Conservation (phyloP, 2,888 invertebrate genomes). For the Brachypterus glaber region DNA sequence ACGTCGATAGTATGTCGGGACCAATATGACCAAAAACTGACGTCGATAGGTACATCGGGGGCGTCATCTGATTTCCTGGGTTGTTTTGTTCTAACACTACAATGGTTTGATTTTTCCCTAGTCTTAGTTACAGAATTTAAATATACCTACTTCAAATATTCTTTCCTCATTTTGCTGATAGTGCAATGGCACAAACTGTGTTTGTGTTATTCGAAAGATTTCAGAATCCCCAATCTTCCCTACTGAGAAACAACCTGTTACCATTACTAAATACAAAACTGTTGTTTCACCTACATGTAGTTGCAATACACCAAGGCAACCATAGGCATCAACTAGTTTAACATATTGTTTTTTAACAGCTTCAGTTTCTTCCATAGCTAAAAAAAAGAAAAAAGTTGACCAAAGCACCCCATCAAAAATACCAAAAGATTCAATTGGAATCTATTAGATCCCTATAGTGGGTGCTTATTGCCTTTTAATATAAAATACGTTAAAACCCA, state of each 20-base stretch:
- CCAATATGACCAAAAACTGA: no score
- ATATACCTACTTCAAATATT: slow-evolving; percentile 44
- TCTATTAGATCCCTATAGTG: no score
- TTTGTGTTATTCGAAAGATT: slow-evolving; percentile 89
- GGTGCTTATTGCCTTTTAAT: no score
- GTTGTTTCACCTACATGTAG: slow-evolving; percentile 76
- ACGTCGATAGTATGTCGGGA: no score
- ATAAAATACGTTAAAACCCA: no score
- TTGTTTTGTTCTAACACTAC: no score
- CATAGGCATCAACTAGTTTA: slow-evolving; percentile 90
- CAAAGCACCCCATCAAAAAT: slow-evolving; percentile 7
- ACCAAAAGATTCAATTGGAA: slow-evolving; percentile 4
- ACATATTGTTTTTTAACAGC: slow-evolving; percentile 80
- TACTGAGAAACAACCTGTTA: slow-evolving; percentile 92
- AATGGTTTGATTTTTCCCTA: no score
- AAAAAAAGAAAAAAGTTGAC: slow-evolving; percentile 24
- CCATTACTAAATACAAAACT: slow-evolving; percentile 80
- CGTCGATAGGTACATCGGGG: no score
- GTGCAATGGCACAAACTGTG: slow-evolving; percentile 80
- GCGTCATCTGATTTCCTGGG: no score
- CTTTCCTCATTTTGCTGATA: slow-evolving; percentile 57
- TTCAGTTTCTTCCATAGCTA: slow-evolving; percentile 78
- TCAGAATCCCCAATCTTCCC: slow-evolving; percentile 93
- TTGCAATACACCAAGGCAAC: slow-evolving; percentile 89
- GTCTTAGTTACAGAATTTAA: neutral